Conservation (phyloP, 2,113 vertebrate genomes). For the Neodontobutis hainanensis region DNA sequence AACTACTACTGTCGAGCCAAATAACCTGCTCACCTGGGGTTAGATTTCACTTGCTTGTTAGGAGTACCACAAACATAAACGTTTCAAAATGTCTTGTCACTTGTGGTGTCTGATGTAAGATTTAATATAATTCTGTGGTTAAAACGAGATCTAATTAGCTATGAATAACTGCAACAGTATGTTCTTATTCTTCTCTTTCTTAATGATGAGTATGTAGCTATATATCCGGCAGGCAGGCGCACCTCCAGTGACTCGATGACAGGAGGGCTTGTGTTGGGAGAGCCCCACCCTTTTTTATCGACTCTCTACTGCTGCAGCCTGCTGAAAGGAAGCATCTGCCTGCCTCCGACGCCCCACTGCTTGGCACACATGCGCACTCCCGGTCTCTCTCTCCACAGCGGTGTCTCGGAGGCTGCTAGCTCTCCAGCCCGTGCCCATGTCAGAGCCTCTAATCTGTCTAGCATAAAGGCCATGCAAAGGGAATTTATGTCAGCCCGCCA, state of each 20-base stretch:
- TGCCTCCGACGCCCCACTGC: conserved; percentile 38
- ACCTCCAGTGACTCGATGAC: conserved; percentile 21
- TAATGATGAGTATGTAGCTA: conserved; percentile 13
- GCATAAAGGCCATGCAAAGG: conserved; percentile 71
- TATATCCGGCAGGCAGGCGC: conserved; percentile 21
- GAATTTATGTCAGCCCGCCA: conserved; percentile 70
- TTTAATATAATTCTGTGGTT: no score
- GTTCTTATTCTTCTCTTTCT: conserved; percentile 14
- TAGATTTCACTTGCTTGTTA: no score
- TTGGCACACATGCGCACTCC: conserved; percentile 44
- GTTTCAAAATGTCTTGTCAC: no score
- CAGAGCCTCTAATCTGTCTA: conserved; percentile 72
- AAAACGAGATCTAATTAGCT: no score
- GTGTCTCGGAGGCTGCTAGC: conserved; percentile 56
- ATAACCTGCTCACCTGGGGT: background rate
- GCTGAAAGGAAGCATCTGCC: conserved; percentile 56
- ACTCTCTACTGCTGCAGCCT: conserved; percentile 50
- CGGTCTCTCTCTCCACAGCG: conserved; percentile 22
- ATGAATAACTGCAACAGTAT: no score
- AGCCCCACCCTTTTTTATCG: conserved; percentile 61
- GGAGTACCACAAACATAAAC: no score
- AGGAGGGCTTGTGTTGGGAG: conserved; percentile 33
- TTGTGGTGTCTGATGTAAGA: no score
- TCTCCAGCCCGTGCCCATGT: conserved; percentile 61
- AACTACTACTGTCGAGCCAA: no score